Conservation (phyloP, 2,113 vertebrate species). For the Riparia riparia region DNA sequence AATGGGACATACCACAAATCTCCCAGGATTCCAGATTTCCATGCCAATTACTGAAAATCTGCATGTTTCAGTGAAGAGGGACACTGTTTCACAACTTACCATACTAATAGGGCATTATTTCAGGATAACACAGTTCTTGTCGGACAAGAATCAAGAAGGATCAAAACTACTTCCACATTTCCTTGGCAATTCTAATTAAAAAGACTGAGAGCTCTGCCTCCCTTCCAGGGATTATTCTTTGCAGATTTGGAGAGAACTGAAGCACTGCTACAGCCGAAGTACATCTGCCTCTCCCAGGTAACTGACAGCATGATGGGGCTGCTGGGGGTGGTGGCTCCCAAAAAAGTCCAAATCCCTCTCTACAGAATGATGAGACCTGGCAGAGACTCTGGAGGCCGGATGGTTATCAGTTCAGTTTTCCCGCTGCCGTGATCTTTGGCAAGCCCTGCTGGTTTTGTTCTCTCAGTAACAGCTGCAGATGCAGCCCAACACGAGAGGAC, state of each 20-base stretch:
- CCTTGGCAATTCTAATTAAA: not conserved
- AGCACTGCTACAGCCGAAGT: not conserved
- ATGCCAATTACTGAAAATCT: not conserved
- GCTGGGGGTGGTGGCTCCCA: not conserved
- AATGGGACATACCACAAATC: not conserved
- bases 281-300: not conserved
- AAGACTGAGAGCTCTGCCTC: not conserved
- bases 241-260: not conserved
- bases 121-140: not conserved
- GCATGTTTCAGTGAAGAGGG: not conserved
- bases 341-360: not conserved
- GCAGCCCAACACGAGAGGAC: not conserved
- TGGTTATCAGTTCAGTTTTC: not conserved
- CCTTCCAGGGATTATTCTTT: not conserved
- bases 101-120: not conserved
- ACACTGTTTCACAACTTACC: not conserved
- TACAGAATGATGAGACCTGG: not conserved
- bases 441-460: not conserved
- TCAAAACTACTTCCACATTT: not conserved
- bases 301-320: not conserved
- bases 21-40: not conserved
- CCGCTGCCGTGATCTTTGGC: not conserved
- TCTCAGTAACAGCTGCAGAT: too few relatives aligned
- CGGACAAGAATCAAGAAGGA: conserved; percentile 7
- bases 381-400: not conserved